These are phyloP conservation scores for Hypsibius dujardini DNA, from an alignment of 1,140 invertebrate species.

Conservation along the genomic window DNA sequence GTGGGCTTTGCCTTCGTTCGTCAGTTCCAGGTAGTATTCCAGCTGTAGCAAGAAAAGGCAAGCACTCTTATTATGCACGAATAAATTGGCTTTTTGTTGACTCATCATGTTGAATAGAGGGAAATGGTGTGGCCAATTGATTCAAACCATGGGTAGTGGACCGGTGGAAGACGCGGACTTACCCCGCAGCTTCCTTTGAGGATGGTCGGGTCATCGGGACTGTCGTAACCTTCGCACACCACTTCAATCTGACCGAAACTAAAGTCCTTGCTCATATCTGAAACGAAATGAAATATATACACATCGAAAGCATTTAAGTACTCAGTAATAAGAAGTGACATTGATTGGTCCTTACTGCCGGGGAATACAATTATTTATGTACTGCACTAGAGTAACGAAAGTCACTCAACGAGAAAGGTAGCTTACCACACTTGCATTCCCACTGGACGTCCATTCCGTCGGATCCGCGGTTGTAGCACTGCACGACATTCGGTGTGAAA, in stretches of 20 bases:
- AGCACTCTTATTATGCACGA: no score
- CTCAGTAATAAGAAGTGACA: background rate
- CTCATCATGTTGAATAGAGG: background rate
- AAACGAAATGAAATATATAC: no score
- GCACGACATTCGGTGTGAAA: conserved; percentile 35
- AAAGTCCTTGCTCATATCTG: conserved; percentile 31
- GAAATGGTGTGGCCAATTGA: background rate
- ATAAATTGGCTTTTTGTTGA: no score
- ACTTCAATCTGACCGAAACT: conserved; percentile 36
- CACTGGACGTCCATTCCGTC: conserved; percentile 43
- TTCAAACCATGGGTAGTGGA: background rate
- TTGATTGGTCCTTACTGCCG: conserved; percentile 39
- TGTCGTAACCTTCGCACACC: conserved; percentile 42
- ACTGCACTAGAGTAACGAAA: no score
- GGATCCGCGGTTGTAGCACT: conserved; percentile 42
- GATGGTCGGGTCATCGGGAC: conserved; percentile 41
- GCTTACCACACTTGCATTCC: no score
- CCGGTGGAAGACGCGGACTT: conserved; percentile 22
- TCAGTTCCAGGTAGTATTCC: no score
- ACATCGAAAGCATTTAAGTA: background rate
- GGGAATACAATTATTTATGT: no score
- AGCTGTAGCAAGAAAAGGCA: no score
- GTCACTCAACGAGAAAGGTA: no score
- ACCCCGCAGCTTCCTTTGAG: conserved; percentile 42
- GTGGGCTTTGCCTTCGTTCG: no score